Evolutionary conservation across 64 coral and sea anemone species (phyloP).

Genomic region (Montipora foliosa): DNA sequence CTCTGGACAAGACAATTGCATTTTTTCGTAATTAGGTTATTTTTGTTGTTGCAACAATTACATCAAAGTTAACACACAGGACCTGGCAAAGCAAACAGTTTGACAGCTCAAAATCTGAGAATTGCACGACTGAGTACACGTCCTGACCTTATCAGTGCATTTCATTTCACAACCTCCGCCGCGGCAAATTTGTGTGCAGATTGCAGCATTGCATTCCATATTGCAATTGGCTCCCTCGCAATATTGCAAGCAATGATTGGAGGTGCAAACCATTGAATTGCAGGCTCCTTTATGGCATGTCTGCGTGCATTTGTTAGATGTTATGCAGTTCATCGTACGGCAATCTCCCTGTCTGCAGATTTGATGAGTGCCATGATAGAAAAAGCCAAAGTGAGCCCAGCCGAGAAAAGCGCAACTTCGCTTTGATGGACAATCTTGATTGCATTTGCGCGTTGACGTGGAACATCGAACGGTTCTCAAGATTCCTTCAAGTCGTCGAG

Average conservation of each 20-base stretch:
- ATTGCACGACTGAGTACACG: conserved; percentile 75
- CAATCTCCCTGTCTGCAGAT: conserved; percentile 59
- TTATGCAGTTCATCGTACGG: conserved; percentile 44
- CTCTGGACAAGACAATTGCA: too few species aligned
- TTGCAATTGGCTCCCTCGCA: conserved; percentile 73
- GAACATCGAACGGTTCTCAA: conserved; percentile 47
- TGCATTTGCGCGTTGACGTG: conserved; percentile 52
- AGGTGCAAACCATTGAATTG: conserved; percentile 73
- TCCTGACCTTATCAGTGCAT: conserved; percentile 70
- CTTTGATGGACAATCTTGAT: conserved; percentile 71
- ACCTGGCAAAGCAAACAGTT: conserved; percentile 81
- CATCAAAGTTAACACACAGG: conserved; percentile 70
- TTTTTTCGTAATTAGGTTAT: too few species aligned
- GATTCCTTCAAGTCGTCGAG: conserved; percentile 48
- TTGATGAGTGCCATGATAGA: conserved; percentile 43
- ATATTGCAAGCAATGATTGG: conserved; percentile 73
- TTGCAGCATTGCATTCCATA: conserved; percentile 77
- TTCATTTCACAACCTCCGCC: conserved; percentile 82
- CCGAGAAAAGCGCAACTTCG: conserved; percentile 75
- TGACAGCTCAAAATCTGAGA: conserved; percentile 54
- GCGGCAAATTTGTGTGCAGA: conserved; percentile 82
- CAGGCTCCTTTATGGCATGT: conserved; percentile 77
- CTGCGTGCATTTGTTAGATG: conserved; percentile 69
- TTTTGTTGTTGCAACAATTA: neutral
- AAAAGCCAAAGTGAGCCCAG: conserved; percentile 31